phyloP scores from a whole-genome alignment of 92 coral and sea anemone genomes.

The Phenganax stokvisi region DNA sequence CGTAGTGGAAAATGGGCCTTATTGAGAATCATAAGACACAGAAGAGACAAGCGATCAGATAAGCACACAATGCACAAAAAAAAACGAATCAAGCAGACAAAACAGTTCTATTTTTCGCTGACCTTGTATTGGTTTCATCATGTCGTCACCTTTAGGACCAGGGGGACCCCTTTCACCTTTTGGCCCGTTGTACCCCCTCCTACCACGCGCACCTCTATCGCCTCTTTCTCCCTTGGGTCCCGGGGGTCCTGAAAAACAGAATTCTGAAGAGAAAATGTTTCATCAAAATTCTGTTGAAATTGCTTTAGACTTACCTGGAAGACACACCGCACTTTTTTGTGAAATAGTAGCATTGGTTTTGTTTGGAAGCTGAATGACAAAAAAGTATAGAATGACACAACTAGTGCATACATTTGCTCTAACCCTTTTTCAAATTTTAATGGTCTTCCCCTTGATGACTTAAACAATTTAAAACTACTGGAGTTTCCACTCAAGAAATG shows the following conservation, averaged over 20 bases:
- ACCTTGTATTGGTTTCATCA: neutral
- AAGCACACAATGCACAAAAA: neutral
- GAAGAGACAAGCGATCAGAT: neutral
- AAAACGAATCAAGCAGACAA: neutral
- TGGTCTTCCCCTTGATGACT: too few species aligned
- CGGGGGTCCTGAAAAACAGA: constrained; percentile 1
- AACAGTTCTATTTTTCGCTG: neutral
- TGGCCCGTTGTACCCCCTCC: neutral
- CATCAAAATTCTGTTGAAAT: neutral
- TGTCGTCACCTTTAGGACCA: neutral
- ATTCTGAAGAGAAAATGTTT: too few species aligned
- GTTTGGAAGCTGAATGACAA: neutral
- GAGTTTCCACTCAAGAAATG: too few species aligned
- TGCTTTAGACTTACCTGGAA: neutral
- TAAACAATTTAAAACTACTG: too few species aligned
- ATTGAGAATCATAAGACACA: neutral
- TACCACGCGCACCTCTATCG: constrained; percentile 2
- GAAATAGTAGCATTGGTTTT: neutral
- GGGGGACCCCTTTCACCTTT: constrained; percentile 5
- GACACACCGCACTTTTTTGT: neutral
- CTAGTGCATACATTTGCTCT: neutral
- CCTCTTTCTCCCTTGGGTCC: constrained; percentile 10
- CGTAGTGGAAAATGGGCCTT: too few species aligned
- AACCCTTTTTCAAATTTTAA: neutral
- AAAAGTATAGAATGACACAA: neutral